Conservation (phyloP, 1,140 invertebrate species). For the Bombus huntii region DNA sequence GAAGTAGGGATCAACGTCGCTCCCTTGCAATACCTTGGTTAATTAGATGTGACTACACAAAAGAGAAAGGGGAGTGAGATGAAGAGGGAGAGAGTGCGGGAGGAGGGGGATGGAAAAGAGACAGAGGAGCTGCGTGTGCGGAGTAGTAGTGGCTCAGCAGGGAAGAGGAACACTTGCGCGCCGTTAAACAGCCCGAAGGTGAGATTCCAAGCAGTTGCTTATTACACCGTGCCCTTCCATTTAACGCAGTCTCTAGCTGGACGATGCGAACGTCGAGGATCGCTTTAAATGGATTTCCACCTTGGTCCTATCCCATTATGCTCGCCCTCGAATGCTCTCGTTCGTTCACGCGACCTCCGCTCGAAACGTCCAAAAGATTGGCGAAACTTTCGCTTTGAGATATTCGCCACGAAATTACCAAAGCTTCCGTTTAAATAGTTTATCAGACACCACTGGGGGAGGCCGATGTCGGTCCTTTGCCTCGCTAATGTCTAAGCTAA, state of each 20-base stretch:
- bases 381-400: constrained; percentile 32
- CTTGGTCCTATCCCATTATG: background rate
- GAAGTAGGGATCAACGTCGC: constrained; percentile 46
- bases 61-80: constrained; percentile 33
- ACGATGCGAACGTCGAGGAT: constrained; percentile 13
- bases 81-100: background rate
- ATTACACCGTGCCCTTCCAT: constrained; percentile 44
- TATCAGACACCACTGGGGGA: background rate
- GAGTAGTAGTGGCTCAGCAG: background rate
- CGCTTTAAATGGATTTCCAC: constrained; percentile 31
- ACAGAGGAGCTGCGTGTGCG: background rate
- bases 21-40: constrained; percentile 47
- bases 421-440: constrained; percentile 42
- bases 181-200: constrained; percentile 46
- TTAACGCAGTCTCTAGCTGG: constrained; percentile 24
- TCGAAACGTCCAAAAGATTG: constrained; percentile 30
- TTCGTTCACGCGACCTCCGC: background rate
- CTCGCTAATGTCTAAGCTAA: constrained; percentile 39
- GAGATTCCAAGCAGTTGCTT: constrained; percentile 59
- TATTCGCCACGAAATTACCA: constrained; percentile 1
- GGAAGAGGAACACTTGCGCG: constrained; percentile 11
- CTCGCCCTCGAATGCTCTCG: background rate
- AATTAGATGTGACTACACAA: constrained; percentile 66
- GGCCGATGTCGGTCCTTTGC: background rate
- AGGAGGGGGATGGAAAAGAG: background rate